These are phyloP conservation scores for Clepsis dumicolana DNA, from an alignment of 2,888 invertebrate genomes.

Conservation along the genomic window DNA sequence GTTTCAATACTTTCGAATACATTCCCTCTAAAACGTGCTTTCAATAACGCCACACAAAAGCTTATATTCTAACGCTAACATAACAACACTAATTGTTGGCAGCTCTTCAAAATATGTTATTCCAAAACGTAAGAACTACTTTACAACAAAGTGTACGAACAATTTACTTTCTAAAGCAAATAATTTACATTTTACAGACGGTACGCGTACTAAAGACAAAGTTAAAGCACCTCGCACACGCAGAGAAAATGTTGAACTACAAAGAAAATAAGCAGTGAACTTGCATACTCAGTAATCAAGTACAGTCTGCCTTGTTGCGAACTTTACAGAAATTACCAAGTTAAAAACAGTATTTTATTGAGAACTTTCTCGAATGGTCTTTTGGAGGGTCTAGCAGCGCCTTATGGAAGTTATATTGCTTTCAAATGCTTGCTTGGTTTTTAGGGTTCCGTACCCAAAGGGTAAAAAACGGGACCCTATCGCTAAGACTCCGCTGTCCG, in stretches of 20 bases:
- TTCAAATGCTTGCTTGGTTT: constrained; percentile 26
- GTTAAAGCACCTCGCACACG: constrained; percentile 59
- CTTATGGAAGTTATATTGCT: constrained; percentile 39
- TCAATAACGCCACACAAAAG: too few species aligned
- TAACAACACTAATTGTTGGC: neutral
- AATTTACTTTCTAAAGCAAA: constrained; percentile 37
- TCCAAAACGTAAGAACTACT: constrained; percentile 21
- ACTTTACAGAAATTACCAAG: constrained; percentile 67
- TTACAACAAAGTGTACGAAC: constrained; percentile 26
- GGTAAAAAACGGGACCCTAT: neutral
- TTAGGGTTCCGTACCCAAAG: too few species aligned
- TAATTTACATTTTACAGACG: constrained; percentile 40
- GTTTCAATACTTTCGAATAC: too few species aligned
- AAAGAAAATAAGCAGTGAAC: constrained; percentile 72
- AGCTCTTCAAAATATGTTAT: neutral
- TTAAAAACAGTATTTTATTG: constrained; percentile 62
- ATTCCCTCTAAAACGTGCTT: too few species aligned
- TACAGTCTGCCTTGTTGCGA: constrained; percentile 69
- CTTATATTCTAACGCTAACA: too few species aligned
- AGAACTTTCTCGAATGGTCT: constrained; percentile 49
- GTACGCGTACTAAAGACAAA: constrained; percentile 47
- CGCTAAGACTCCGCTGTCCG: neutral
- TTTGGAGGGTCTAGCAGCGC: constrained; percentile 40
- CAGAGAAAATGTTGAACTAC: constrained; percentile 77
- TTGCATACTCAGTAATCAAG: constrained; percentile 62